These are phyloP conservation scores for Noturus placidus DNA, from an alignment of 2,113 vertebrate species.

Conservation along the genomic window DNA sequence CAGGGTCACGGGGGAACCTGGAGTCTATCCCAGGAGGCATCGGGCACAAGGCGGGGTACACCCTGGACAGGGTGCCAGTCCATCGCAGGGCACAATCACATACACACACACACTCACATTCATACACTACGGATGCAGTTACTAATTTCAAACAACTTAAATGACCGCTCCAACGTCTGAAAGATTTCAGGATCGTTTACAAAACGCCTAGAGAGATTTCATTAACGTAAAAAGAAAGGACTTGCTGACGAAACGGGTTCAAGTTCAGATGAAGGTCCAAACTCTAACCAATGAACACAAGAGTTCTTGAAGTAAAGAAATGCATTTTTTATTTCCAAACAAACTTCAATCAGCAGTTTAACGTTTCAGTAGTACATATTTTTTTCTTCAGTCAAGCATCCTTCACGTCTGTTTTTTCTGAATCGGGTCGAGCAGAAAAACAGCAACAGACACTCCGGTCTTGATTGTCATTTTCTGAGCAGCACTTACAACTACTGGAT, in stretches of 20 bases:
- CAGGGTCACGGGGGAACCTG: too few relatives aligned
- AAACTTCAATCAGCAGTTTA: slow-evolving; percentile 61
- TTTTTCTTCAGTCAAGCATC: slow-evolving; percentile 36
- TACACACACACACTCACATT: too few relatives aligned
- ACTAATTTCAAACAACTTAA: not conserved
- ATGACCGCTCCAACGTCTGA: not conserved
- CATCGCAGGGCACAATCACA: too few relatives aligned
- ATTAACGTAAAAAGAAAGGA: not conserved
- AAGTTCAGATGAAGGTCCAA: not conserved
- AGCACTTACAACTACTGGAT: slow-evolving; percentile 52
- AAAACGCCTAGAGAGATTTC: not conserved
- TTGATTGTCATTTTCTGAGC: slow-evolving; percentile 67
- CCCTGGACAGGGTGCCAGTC: too few relatives aligned
- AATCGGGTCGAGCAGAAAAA: not conserved
- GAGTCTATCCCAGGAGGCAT: too few relatives aligned
- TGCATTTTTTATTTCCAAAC: slow-evolving; percentile 59
- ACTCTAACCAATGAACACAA: not conserved
- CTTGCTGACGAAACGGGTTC: not conserved
- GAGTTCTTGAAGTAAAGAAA: slow-evolving; percentile 63
- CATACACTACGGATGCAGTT: too few relatives aligned
- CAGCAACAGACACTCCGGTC: slow-evolving; percentile 43
- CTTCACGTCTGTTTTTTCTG: slow-evolving; percentile 19
- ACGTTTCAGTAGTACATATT: slow-evolving; percentile 52
- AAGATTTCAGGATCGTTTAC: not conserved
- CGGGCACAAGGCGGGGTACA: too few relatives aligned